Percentiles rank a stretch among this genome's conserved stretches.
Conservation (phyloP, 2,797 vertebrate species). For the Pithecia hirsuta region DNA sequence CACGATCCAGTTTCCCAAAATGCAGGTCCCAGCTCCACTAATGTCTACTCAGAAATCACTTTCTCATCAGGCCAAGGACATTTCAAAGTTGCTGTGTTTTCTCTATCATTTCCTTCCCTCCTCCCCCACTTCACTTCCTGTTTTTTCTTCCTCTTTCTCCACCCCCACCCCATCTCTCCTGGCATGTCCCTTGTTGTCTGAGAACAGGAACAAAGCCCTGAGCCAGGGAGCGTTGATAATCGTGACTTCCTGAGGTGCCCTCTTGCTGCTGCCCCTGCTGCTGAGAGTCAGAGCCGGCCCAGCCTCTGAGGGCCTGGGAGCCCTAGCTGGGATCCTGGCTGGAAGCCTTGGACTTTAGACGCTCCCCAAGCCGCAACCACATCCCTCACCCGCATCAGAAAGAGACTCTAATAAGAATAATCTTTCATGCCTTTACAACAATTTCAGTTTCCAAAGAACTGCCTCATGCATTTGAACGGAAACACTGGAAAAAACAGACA, state of each 20-base stretch:
- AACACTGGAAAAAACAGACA: not conserved
- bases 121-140: conserved; percentile 60
- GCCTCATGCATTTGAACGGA: not conserved
- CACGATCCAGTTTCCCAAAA: not conserved
- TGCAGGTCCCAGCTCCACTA: not conserved
- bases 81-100: conserved; percentile 63
- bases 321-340: not conserved
- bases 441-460: not conserved
- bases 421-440: not conserved
- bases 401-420: not conserved
- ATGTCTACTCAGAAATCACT: conserved; percentile 8
- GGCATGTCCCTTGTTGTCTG: conserved; percentile 30
- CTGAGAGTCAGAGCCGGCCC: not conserved
- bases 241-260: conserved; percentile 60
- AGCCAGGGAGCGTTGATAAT: conserved; percentile 17
- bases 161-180: conserved; percentile 53
- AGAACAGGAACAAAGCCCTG: conserved; percentile 60
- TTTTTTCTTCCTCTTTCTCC: conserved; percentile 77
- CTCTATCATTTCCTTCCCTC: conserved; percentile 69
- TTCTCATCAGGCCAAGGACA: conserved; percentile 54
- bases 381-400: not conserved
- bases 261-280: not conserved
- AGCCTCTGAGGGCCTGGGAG: not conserved
- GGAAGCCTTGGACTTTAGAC: not conserved
- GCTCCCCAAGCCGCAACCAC: not conserved